These are phyloP conservation scores for Henricia sp. DNA, from an alignment of 53 echinoderm and acorn worm genomes.

Conservation along the genomic window DNA sequence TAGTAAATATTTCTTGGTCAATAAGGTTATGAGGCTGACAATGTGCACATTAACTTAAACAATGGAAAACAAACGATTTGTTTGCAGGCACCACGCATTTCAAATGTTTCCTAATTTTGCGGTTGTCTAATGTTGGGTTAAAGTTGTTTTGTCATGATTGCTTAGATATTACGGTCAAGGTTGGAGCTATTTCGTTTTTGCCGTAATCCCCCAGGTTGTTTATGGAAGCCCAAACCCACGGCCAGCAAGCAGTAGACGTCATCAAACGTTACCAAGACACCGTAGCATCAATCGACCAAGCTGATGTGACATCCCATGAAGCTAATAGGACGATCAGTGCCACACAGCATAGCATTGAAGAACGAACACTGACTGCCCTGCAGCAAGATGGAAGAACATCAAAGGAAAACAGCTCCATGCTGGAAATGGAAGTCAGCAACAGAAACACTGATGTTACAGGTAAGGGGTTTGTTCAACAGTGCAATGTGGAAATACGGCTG, in stretches of 20 bases:
- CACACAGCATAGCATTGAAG: constrained; percentile 30
- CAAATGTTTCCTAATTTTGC: no score
- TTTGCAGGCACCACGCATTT: no score
- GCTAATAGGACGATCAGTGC: constrained; percentile 53
- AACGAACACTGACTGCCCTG: constrained; percentile 48
- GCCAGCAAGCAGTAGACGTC: constrained; percentile 74
- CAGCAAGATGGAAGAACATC: constrained; percentile 61
- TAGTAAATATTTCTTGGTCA: no score
- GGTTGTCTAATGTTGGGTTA: no score
- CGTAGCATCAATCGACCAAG: constrained; percentile 55
- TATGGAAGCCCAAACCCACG: constrained; percentile 43
- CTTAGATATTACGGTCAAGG: no score
- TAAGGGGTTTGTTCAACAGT: no score
- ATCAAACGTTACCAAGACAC: constrained; percentile 63
- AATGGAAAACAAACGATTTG: no score
- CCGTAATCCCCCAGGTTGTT: constrained; percentile 45
- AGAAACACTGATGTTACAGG: constrained; percentile 67
- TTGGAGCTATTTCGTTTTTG: no score
- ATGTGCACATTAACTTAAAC: no score
- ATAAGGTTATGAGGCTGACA: no score
- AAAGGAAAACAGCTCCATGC: constrained; percentile 49
- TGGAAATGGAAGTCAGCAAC: constrained; percentile 19
- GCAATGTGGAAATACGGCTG: no score
- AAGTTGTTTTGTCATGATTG: no score
- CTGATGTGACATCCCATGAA: constrained; percentile 50